Evolutionary conservation across 2,113 vertebrate species (phyloP).

Genomic region (Brachyhypopomus gauderio): DNA sequence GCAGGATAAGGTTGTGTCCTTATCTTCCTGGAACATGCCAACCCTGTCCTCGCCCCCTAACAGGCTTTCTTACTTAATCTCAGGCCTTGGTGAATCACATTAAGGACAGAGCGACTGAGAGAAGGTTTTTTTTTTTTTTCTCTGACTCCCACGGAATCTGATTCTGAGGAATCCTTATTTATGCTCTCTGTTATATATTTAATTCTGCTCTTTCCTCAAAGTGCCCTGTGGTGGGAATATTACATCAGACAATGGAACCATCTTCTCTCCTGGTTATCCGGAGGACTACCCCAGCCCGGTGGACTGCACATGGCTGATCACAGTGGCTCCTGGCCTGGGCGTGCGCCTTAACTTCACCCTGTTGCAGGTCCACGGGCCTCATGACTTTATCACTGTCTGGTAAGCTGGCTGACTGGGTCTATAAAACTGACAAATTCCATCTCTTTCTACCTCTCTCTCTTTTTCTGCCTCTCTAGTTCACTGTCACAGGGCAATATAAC

Average conservation of each 20-base stretch:
- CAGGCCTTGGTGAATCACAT: slow-evolving; percentile 61
- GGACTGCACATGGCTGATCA: slow-evolving; percentile 93
- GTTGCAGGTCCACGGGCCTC: slow-evolving; percentile 89
- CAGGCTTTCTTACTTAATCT: slow-evolving; percentile 76
- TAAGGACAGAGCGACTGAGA: slow-evolving; percentile 53
- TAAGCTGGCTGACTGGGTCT: slow-evolving; percentile 66
- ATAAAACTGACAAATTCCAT: too few relatives aligned
- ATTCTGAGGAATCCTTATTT: slow-evolving; percentile 46
- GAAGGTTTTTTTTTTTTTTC: slow-evolving; percentile 31
- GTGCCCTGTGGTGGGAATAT: slow-evolving; percentile 93
- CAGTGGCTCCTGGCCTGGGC: slow-evolving; percentile 85
- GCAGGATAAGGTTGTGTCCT: slow-evolving; percentile 67
- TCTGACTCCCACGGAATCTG: slow-evolving; percentile 56
- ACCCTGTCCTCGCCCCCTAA: slow-evolving; percentile 70
- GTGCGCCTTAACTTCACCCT: slow-evolving; percentile 92
- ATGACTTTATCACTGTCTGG: slow-evolving; percentile 96
- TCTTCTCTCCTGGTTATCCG: slow-evolving; percentile 97
- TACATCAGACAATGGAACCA: slow-evolving; percentile 88
- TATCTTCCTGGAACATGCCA: slow-evolving; percentile 73
- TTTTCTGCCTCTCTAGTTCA: neutral
- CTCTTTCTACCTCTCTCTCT: neutral
- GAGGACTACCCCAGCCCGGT: slow-evolving; percentile 90
- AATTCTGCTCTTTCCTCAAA: slow-evolving; percentile 57
- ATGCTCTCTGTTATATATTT: slow-evolving; percentile 13
- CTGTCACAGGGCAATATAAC: neutral